Evolutionary conservation across 2,113 vertebrate genomes (phyloP), one percentile per base, ranked within the genome.

Genomic region (Pungitius pungitius): DNA sequence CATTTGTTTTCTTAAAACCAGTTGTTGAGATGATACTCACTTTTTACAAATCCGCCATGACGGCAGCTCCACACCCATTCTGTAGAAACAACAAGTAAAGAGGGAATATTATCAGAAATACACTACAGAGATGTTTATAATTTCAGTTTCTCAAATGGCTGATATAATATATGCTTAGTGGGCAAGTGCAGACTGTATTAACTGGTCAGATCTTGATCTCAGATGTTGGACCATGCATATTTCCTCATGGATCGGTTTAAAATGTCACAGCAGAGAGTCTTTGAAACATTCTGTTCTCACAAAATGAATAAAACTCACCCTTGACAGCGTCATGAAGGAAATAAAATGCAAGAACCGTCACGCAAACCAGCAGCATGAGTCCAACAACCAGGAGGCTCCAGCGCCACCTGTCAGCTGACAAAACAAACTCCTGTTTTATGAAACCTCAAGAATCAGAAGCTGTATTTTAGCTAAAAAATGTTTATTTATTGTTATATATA

Each of bases 281-380:
- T 12, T 24, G 22, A 13, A 52, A 26, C 22, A 54, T 12, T 54
- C 11, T 54, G 17, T 26, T 42, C 1, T 24, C 5, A 13, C 0
- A 14, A 15, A 42, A 52, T 4, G 8, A 20, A 14, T 52, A 17
- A 63, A 40, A 91, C 94, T 83, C 86, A 98, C 96, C 92, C 91
- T 95, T 96, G 61, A 95, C 18, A 0, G 57, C 70, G 13, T 80
- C 77, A 57, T 87, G 93, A 14, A 94, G 37, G 4, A 95, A 67
- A 45, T 92, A 65, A 33, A 91, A 66, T 9, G 91, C 35, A 0
- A 96, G 73, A 3, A 92, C 56, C 3, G 88, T 70, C 78, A 94
- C 81, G 35, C 49, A 11, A 0, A 90, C 0, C 3, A 93, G 60
- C 39, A 95, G 68, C 3, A 96, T 69, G 24, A 82, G 77, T 1